phyloP scores from a whole-genome alignment of 2,888 invertebrate genomes.

The Amphipoea oculea region DNA sequence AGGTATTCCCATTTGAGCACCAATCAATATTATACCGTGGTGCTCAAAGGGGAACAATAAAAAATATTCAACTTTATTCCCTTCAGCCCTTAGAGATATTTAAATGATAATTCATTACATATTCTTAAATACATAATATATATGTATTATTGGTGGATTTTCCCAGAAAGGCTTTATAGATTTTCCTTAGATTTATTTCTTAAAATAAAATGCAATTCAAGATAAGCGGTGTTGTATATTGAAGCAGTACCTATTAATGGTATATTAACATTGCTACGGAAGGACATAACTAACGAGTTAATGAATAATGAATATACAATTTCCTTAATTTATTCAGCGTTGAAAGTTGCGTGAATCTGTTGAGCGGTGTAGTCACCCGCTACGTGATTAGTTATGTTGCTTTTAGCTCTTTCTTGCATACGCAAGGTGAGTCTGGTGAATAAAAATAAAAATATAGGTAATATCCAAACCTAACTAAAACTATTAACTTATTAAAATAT shows the following conservation, averaged over 20 bases:
- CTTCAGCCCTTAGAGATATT: too few relatives aligned
- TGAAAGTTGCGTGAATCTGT: slow-evolving; percentile 52
- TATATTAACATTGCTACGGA: slow-evolving; percentile 23
- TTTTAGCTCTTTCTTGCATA: neutral
- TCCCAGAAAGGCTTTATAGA: neutral
- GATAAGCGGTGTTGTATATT: neutral
- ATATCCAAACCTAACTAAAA: neutral
- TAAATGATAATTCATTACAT: neutral
- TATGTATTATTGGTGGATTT: too few relatives aligned
- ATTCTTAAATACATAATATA: neutral
- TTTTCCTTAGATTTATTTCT: neutral
- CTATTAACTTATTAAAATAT: neutral
- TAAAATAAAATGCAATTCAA: neutral
- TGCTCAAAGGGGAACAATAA: too few relatives aligned
- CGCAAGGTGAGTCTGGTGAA: neutral
- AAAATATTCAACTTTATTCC: too few relatives aligned
- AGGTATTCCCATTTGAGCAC: too few relatives aligned
- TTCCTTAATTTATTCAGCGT: slow-evolving; percentile 56
- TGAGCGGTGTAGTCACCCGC: neutral
- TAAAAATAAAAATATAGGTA: neutral
- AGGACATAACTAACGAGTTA: slow-evolving; percentile 24
- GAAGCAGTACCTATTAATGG: slow-evolving; percentile 17
- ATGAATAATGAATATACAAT: slow-evolving; percentile 48
- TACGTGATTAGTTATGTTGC: slow-evolving; percentile 8
- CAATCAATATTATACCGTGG: too few relatives aligned